Evolutionary conservation across 1,140 invertebrate species (phyloP), one percentile per base, ranked within the genome.

Genomic region (Zelostemma sp.): DNA sequence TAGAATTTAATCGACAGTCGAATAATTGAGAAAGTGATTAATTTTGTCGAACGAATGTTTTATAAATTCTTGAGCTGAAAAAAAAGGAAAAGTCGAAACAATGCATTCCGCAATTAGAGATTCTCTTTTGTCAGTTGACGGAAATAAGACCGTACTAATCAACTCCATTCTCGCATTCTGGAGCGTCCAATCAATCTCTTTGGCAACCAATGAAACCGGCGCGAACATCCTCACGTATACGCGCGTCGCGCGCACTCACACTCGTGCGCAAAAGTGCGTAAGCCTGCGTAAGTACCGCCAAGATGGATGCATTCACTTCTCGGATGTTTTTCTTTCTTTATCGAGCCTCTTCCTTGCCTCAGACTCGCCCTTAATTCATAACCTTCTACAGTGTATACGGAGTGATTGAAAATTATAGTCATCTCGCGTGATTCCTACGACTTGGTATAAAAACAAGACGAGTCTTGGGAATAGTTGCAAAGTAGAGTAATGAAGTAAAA

Each of bases 391-490:
- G n/a, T 72, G 65, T 68, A 68, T 72, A 68, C 61, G 57, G 53
- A 61, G 48, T 72, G 54, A 72, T 72, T 72, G 69, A 58, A 72
- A 49, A 72, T 72, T 68, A 72, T 55, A 72, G 69, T 65, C 49
- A 64, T 72, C 54, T 33, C 1, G 55, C 11, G 11, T 46, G 9
- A 18, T 46, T 46, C 17, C 43, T 19, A 3, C 17, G 18, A n/a
- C 8, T n/a, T 19, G 4, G 1, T 4, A n/a, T 2, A 38, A 57
- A 54, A 50, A 46, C 17, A 43, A 25, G 53, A 50, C 28, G 53
- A 53, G 17, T 5, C 11, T 56, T 31, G 41, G 25, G 46, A 48
- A 63, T 16, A 62, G 47, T 43, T 19, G 46, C 17, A 51, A 31
- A 58, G 40, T 50, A 17, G 50, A 57, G 56, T 25, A 35, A 35